Evolutionary conservation across 2,113 vertebrate genomes (phyloP).

Genomic region (Bambusicola thoracicus): DNA sequence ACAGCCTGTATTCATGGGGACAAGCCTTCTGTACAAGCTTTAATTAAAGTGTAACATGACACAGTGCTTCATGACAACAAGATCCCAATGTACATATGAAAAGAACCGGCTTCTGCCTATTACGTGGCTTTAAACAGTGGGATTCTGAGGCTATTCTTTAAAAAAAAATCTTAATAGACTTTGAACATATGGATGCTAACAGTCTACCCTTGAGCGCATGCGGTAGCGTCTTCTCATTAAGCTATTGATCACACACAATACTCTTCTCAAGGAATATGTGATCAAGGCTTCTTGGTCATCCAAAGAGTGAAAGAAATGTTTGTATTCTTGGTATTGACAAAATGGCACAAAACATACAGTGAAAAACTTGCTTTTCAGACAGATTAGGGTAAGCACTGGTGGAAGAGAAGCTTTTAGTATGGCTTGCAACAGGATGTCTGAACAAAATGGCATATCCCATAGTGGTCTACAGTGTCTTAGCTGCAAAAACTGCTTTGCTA

Average conservation of each 20-base stretch:
- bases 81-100: accelerated
- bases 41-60: neutral
- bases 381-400: neutral
- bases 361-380: neutral
- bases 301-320: neutral
- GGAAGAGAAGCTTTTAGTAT: neutral
- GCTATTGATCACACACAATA: accelerated
- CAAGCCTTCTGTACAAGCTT: neutral
- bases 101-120: neutral
- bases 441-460: neutral
- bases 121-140: neutral
- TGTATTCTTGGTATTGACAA: neutral
- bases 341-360: slow-evolving; percentile 20
- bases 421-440: neutral
- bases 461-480: neutral
- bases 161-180: neutral
- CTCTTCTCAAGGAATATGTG: neutral
- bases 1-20: neutral
- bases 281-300: neutral
- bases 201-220: neutral
- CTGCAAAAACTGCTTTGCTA: neutral
- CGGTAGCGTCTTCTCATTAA: neutral
- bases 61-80: neutral
- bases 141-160: neutral
- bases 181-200: neutral